Evolutionary conservation across 2,113 vertebrate species (phyloP), one percentile per base, ranked within the genome.

Genomic region (Edolisoma coerulescens): DNA sequence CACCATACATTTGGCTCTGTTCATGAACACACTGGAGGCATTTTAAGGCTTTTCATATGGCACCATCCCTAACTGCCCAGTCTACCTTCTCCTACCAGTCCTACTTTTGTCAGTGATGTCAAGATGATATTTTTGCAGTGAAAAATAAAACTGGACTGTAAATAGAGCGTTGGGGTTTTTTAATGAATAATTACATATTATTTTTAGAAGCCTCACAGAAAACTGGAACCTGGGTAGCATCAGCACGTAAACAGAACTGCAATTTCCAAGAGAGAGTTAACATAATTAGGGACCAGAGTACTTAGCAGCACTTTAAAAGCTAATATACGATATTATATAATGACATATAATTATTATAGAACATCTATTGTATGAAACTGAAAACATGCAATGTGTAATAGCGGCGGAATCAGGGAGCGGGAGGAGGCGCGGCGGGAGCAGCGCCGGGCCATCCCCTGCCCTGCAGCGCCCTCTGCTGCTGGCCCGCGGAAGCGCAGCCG

Each of bases 391-490:
- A 5, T 3, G 19, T 3, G 3, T 0, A 6, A 11, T 0, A 10
- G 17, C 27, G 2, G 37, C 0, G 45, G 19, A 1, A 6, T 0
- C 22, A 0, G 41, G 26, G 71, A 18, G 50, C 61, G 8, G 6
- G 30, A 20, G 47, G 50, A 24, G 70, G 8, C 3, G 8, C 20
- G 41, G 28, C 37, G 20, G 53, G 19, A 35, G 76, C 67, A 0
- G 87, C 19, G 45, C 44, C 3, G 16, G 22, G 45, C 65, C 24
- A 96, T 97, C 45, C 19, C 15, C 95, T 95, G 97, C 91, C 98
- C 81, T 97, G 94, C 83, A 97, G 97, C 97, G 98, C 98, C 98
- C 98, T 97, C 98, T 98, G 97, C 77, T 97, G 98, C 95, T 33
- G 4, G 52, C 8, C 5, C 3, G 1, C 13, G 24, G 77, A 91